phyloP scores from a whole-genome alignment of 2,888 invertebrate genomes.

The Rotaria sp. region DNA sequence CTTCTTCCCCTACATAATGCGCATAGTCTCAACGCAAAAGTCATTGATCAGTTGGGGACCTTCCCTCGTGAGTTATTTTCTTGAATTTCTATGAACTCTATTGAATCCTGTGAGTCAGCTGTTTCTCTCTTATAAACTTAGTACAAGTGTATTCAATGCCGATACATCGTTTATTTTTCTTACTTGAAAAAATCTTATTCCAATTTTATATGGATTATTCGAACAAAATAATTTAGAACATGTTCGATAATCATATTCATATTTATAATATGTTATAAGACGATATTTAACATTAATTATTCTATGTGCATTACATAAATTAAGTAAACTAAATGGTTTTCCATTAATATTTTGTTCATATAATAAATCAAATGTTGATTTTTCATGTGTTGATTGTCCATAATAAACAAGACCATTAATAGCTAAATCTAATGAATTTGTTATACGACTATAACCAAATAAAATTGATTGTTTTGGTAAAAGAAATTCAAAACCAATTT shows the following conservation, averaged over 20 bases:
- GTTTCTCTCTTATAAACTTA: too few species aligned
- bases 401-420: slow-evolving; percentile 80
- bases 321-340: slow-evolving; percentile 74
- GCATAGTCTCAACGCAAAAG: too few species aligned
- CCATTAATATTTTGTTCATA: slow-evolving; percentile 57
- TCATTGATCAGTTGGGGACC: too few species aligned
- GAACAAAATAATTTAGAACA: slow-evolving; percentile 93
- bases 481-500: slow-evolving; percentile 82
- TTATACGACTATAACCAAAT: slow-evolving; percentile 57
- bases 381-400: slow-evolving; percentile 72
- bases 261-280: slow-evolving; percentile 85
- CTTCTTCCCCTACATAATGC: too few species aligned
- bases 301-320: slow-evolving; percentile 90
- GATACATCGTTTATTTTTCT: slow-evolving; percentile 32
- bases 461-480: slow-evolving; percentile 71
- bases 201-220: slow-evolving; percentile 75
- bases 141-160: too few species aligned
- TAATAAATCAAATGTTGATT: slow-evolving; percentile 72
- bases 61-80: too few species aligned
- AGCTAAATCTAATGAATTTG: slow-evolving; percentile 76
- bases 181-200: slow-evolving; percentile 62
- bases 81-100: too few species aligned
- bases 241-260: slow-evolving; percentile 87
- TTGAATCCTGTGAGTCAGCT: too few species aligned
- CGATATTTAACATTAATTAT: slow-evolving; percentile 80